Percentiles rank a stretch among this genome's conserved stretches.
phyloP scores from a whole-genome alignment of 2,797 vertebrate genomes.

The Enteromius unitaeniatus region DNA sequence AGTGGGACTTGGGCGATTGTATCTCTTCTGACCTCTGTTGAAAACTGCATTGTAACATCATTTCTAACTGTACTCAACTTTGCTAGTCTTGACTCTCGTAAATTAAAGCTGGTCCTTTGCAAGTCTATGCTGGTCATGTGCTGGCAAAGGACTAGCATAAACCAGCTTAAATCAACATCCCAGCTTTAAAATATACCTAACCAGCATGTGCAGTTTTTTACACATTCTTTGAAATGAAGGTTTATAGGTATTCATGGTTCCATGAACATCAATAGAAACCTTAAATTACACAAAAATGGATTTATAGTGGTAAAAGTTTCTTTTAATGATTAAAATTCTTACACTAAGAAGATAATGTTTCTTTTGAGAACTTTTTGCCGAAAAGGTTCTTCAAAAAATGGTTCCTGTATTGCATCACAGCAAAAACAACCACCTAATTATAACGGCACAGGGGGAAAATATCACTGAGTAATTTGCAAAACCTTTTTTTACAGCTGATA shows the following conservation, averaged over 20 bases:
- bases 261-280: not conserved
- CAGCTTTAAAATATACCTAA: too few relatives aligned
- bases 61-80: constrained; percentile 11
- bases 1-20: not conserved
- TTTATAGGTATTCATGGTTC: not conserved
- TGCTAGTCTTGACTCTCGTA: not conserved
- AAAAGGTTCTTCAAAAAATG: too few relatives aligned
- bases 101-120: too few relatives aligned
- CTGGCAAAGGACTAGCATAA: too few relatives aligned
- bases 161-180: too few relatives aligned
- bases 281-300: not conserved
- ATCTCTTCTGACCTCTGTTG: constrained; percentile 21
- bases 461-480: not conserved
- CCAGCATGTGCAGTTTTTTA: too few relatives aligned
- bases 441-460: not conserved
- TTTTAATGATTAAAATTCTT: too few relatives aligned
- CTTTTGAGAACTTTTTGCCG: too few relatives aligned
- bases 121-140: too few relatives aligned
- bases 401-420: too few relatives aligned
- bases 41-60: constrained; percentile 26
- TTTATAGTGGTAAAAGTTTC: not conserved
- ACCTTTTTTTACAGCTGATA: not conserved
- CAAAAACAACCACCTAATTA: not conserved
- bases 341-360: not conserved
- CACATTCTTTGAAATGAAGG: not conserved